These are phyloP conservation scores for Sinodicranocentrus sp. DNA, from an alignment of 2,888 invertebrate species.

Conservation along the genomic window DNA sequence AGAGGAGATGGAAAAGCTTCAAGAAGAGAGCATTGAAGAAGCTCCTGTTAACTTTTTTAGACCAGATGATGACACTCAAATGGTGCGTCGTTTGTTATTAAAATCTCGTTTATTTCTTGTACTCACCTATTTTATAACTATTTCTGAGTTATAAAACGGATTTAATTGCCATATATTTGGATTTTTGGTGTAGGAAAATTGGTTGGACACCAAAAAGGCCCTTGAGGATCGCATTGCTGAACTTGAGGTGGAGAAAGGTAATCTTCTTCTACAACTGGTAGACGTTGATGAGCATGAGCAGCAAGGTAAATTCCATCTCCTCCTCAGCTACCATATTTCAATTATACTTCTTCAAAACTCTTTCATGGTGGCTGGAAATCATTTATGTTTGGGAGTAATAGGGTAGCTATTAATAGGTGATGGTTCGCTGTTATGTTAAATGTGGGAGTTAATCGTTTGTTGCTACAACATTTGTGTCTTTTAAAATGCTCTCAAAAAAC, in stretches of 20 bases:
- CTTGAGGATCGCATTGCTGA: slow-evolving; percentile 83
- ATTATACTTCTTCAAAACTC: neutral
- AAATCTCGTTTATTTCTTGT: neutral
- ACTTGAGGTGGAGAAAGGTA: slow-evolving; percentile 94
- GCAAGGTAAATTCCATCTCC: slow-evolving; percentile 80
- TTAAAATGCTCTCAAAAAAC: no score
- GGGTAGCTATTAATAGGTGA: neutral
- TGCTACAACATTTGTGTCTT: slow-evolving; percentile 5
- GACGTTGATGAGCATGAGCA: slow-evolving; percentile 83
- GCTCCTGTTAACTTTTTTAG: slow-evolving; percentile 36
- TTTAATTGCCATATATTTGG: neutral
- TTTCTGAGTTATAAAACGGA: no score
- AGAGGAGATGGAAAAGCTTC: neutral
- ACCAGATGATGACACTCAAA: slow-evolving; percentile 8
- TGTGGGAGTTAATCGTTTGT: neutral
- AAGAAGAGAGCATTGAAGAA: slow-evolving; percentile 10
- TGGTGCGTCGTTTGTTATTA: neutral
- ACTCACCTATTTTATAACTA: no score
- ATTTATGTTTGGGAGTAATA: neutral
- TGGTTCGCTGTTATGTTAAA: neutral
- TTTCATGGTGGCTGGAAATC: slow-evolving; percentile 29
- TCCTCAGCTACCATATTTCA: slow-evolving; percentile 53
- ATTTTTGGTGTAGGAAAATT: slow-evolving; percentile 49
- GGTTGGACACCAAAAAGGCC: slow-evolving; percentile 61
- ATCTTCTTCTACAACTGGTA: slow-evolving; percentile 90